These are phyloP conservation scores for Chloroclysta siterata DNA, from an alignment of 2,888 invertebrate genomes.

Conservation along the genomic window DNA sequence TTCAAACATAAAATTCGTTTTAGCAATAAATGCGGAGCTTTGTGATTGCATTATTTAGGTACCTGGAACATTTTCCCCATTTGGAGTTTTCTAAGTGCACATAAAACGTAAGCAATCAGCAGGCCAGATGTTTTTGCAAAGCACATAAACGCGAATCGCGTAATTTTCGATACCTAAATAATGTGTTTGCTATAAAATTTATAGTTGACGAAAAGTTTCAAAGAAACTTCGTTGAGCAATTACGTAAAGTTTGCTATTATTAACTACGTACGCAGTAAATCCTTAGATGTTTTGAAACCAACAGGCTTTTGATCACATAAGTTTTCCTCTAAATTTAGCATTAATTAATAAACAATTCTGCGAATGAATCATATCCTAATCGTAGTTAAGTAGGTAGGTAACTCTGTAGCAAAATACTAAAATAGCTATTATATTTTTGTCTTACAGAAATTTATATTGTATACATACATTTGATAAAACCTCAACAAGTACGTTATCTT, in stretches of 20 bases:
- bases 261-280: neutral
- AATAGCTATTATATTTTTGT: too few species aligned
- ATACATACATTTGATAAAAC: too few species aligned
- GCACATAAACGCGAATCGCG: constrained; percentile 75
- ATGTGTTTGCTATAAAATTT: constrained; percentile 72
- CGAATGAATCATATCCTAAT: too few species aligned
- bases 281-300: neutral
- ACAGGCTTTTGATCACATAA: neutral
- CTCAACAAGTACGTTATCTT: too few species aligned
- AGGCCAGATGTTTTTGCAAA: constrained; percentile 77
- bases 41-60: constrained; percentile 70
- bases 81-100: constrained; percentile 71
- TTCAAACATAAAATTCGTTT: constrained; percentile 60
- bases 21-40: constrained; percentile 61
- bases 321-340: neutral
- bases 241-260: neutral
- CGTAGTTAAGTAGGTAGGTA: too few species aligned
- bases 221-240: constrained; percentile 12
- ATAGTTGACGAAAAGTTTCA: constrained; percentile 42
- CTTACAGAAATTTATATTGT: too few species aligned
- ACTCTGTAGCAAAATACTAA: too few species aligned
- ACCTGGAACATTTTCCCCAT: constrained; percentile 56
- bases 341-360: too few species aligned
- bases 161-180: constrained; percentile 77
- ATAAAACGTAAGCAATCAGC: constrained; percentile 80